These are phyloP conservation scores for Galeopsomyia nigrocyanea DNA, from an alignment of 2,888 invertebrate genomes.

Conservation along the genomic window DNA sequence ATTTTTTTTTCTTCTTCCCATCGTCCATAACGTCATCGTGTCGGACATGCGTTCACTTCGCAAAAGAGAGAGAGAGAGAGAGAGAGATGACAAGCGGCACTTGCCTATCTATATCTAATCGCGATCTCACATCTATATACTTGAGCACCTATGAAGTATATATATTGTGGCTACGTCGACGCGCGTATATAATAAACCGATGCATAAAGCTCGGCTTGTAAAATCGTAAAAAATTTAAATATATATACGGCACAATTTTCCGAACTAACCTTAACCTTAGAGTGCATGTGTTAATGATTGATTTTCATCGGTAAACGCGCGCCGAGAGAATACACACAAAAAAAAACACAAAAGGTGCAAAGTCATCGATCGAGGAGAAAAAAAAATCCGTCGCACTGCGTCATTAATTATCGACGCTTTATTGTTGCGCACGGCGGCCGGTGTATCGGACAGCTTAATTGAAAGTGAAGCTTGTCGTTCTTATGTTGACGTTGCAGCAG, in stretches of 20 bases:
- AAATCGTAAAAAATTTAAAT: neutral
- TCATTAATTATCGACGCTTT: conserved; percentile 42
- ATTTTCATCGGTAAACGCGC: neutral
- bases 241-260: neutral
- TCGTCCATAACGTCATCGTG: conserved; percentile 4
- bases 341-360: conserved; percentile 2
- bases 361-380: conserved; percentile 25
- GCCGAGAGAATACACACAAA: neutral
- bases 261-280: neutral
- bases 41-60: conserved; percentile 14
- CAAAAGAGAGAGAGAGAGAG: neutral
- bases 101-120: conserved; percentile 26
- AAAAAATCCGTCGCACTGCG: conserved; percentile 11
- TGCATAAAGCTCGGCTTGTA: neutral
- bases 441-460: conserved; percentile 45
- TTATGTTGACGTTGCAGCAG: no score
- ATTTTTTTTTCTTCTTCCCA: no score
- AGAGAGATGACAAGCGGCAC: conserved; percentile 33
- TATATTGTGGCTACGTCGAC: conserved; percentile 32
- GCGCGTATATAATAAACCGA: conserved; percentile 26
- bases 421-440: conserved; percentile 16
- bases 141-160: neutral
- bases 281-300: neutral
- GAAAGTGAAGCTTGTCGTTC: conserved; percentile 35
- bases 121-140: conserved; percentile 31